Evolutionary conservation across 2,113 vertebrate genomes (phyloP), one percentile per base, ranked within the genome.

Genomic region (Ammodytes marinus): DNA sequence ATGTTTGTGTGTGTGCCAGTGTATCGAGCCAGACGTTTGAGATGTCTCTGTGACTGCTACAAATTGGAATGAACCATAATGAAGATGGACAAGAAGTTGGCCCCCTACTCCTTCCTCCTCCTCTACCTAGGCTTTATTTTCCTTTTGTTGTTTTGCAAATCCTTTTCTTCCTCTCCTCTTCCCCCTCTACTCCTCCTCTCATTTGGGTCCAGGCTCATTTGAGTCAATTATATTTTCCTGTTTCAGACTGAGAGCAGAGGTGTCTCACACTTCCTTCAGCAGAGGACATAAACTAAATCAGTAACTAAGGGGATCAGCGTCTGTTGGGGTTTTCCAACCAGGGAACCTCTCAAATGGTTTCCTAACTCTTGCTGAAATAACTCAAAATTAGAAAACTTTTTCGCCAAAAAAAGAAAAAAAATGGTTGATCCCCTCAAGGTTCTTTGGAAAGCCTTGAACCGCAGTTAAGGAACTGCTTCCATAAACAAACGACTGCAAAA

Each of bases 81-180:
- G 84, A 84, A 88, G 87, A 87, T n/a, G 43, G 87, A 91, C 89
- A 91, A 71, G 58, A 86, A 79, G 61, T 89, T 89, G 90, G 84
- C 87, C 83, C 50, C 27, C 45, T 12, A 5, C 70, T 75, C 60
- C 46, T 15, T 61, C 52, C 49, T 45, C 42, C 39, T 69, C 61
- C 68, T 63, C 60, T 43, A 53, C 19, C 14, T 42, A 45, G 5
- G 39, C 45, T 63, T 60, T 67, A 14, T 37, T 74, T 75, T 71
- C 55, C 35, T 40, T 53, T 61, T 65, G 71, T 75, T 78, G 52
- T 40, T 11, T 1, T 40, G 2, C 2, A 39, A 19, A 52, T 82
- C n/a, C 19, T 70, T 77, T 47, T 52, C 71, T 59, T 53, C 19
- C 39, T 58, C 14, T 80, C 37, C 5, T 8, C 27, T 50, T 27